These are phyloP conservation scores for Sterna hirundo DNA, from an alignment of 2,113 vertebrate genomes.

Conservation along the genomic window DNA sequence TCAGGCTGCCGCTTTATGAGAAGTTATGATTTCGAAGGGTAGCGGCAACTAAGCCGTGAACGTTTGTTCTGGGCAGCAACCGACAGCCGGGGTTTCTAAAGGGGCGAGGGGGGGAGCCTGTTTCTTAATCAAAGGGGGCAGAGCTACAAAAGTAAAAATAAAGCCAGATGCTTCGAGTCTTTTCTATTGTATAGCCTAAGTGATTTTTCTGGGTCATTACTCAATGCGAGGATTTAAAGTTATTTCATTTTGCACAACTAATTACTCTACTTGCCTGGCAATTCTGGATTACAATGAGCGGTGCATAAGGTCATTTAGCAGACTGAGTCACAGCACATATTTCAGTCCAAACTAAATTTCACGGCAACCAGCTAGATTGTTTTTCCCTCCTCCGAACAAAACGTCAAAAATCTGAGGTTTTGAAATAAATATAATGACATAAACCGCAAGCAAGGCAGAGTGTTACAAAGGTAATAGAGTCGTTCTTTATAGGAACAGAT, in stretches of 20 bases:
- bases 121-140: constrained; percentile 17
- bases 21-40: not conserved
- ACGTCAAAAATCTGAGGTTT: constrained; percentile 6
- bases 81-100: not conserved
- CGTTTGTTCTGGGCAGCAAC: not conserved
- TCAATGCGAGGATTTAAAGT: constrained; percentile 10
- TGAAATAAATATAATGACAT: not conserved
- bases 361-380: not conserved
- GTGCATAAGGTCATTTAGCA: constrained; percentile 55
- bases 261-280: constrained; percentile 49
- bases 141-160: constrained; percentile 24
- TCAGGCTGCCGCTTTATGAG: not conserved
- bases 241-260: constrained; percentile 64
- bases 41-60: not conserved
- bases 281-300: constrained; percentile 33
- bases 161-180: constrained; percentile 14
- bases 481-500: not conserved
- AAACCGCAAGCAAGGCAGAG: not conserved
- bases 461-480: not conserved
- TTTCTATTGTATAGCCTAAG: constrained; percentile 38
- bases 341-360: constrained; percentile 38
- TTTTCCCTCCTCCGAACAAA: constrained; percentile 18
- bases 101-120: not conserved
- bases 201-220: constrained; percentile 66
- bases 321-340: constrained; percentile 44